Conservation (phyloP, 2,888 invertebrate genomes). For the Phaonia tiefii region DNA sequence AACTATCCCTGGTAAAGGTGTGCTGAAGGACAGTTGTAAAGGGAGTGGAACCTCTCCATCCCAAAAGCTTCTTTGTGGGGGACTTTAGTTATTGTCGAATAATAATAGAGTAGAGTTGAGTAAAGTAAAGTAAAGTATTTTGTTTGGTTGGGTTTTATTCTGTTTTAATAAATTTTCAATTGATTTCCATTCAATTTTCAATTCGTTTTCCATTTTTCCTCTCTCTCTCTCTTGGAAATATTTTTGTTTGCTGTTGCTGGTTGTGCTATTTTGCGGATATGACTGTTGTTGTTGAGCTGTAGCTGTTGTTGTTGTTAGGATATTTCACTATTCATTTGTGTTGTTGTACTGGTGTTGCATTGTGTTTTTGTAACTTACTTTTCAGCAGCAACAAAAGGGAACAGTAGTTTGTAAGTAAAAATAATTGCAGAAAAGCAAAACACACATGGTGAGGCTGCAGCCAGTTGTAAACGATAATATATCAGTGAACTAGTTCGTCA, state of each 20-base stretch:
- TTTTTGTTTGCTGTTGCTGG: neutral
- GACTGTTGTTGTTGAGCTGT: slow-evolving; percentile 15
- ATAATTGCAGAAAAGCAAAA: no score
- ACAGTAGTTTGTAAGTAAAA: neutral
- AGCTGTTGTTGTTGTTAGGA: neutral
- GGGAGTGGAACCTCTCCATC: no score
- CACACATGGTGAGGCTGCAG: no score
- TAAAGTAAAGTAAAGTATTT: no score
- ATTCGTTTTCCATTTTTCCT: slow-evolving; percentile 10
- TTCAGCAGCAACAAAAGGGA: neutral
- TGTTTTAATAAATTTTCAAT: slow-evolving; percentile 38
- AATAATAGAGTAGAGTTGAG: no score
- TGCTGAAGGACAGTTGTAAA: no score
- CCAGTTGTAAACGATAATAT: no score
- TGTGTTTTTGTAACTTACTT: slow-evolving; percentile 11
- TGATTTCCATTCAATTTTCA: slow-evolving; percentile 41
- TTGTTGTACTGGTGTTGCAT: neutral
- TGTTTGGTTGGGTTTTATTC: slow-evolving; percentile 24
- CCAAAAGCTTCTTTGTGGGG: neutral
- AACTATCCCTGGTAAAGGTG: no score
- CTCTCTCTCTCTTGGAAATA: neutral
- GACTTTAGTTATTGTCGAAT: neutral
- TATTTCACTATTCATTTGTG: slow-evolving; percentile 12
- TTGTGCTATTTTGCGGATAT: slow-evolving; percentile 10
- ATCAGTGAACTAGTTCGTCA: no score